These are phyloP conservation scores for Crypturellus tataupa DNA, from an alignment of 2,797 vertebrate genomes.

Conservation along the genomic window DNA sequence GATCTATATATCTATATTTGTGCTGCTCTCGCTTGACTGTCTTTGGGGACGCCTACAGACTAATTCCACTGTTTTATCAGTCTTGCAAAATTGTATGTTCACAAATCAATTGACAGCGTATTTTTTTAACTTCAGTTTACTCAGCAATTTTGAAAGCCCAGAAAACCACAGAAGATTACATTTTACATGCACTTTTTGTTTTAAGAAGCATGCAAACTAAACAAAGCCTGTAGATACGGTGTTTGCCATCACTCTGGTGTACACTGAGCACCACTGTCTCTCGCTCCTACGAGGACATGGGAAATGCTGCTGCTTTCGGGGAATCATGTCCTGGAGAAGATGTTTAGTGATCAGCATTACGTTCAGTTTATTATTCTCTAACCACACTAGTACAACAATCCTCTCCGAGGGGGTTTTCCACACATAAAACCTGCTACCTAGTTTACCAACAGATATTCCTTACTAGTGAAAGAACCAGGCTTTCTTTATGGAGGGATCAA, in stretches of 20 bases:
- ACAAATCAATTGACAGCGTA: no score
- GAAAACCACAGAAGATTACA: neutral
- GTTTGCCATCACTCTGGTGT: neutral
- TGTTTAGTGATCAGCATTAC: neutral
- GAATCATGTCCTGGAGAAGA: neutral
- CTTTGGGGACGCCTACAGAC: neutral
- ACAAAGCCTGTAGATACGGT: neutral
- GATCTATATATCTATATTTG: no score
- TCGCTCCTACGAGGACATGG: neutral
- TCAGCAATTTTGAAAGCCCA: conserved; percentile 3
- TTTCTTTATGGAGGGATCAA: neutral
- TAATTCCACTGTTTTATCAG: neutral
- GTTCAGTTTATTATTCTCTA: neutral
- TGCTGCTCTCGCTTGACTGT: neutral
- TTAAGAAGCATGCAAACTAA: neutral
- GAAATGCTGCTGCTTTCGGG: neutral
- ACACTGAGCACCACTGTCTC: neutral
- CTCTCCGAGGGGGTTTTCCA: neutral
- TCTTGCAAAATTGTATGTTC: neutral
- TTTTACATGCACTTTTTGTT: neutral
- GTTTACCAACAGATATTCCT: neutral
- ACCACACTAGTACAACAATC: neutral
- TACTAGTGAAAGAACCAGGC: neutral
- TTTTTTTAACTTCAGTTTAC: neutral
- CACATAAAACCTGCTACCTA: neutral